A percentile compares a stretch with the other conserved stretches of the same genome.
Conservation (phyloP, 2,113 vertebrate species). For the Anguilla japonica region DNA sequence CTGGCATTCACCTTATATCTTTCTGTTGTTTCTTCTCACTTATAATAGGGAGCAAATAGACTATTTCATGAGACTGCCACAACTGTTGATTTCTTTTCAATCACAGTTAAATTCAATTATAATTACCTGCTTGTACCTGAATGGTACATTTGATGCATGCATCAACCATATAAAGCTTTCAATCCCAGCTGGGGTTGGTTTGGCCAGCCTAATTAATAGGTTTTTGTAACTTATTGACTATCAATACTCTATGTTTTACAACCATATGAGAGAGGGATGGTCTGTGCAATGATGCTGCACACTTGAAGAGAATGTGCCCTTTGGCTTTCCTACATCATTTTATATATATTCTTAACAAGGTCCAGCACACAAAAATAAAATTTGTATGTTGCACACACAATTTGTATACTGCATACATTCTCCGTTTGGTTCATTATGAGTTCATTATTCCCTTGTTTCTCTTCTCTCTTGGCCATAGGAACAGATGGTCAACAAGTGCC, state of each 20-base stretch:
- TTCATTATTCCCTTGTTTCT: not conserved
- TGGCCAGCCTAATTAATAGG: not conserved
- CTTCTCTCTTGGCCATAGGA: not conserved
- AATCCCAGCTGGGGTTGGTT: not conserved
- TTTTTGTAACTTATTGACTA: not conserved
- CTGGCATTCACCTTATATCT: no score
- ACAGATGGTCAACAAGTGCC: not conserved
- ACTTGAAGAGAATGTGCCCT: no score
- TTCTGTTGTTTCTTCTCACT: no score
- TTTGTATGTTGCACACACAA: no score
- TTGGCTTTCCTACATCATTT: no score
- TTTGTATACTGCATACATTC: no score
- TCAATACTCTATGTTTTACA: not conserved
- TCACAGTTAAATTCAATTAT: slow-evolving; percentile 25
- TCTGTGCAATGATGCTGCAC: not conserved
- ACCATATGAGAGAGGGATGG: not conserved
- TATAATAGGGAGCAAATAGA: not conserved
- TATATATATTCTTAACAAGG: no score
- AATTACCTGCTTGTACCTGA: not conserved
- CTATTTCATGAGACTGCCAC: not conserved
- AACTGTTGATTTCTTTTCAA: not conserved
- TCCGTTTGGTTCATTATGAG: not conserved
- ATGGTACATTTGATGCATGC: not conserved
- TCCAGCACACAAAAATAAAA: no score
- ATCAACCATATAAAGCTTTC: no score